Evolutionary conservation across 2,113 vertebrate genomes (phyloP).

Genomic region (Spilogale gracilis): DNA sequence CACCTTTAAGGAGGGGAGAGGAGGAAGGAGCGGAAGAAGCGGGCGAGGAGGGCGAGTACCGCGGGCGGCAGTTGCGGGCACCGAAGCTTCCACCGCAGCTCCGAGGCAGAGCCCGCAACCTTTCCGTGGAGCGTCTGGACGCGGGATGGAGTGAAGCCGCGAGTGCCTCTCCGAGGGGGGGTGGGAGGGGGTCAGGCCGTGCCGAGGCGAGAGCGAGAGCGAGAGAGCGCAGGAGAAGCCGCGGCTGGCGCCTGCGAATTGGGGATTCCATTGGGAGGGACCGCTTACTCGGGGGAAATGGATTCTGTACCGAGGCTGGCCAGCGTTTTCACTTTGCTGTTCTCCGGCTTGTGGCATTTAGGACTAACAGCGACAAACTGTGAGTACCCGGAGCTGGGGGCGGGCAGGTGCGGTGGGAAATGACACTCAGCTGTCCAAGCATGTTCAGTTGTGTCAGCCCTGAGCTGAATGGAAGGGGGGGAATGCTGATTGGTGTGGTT

Average conservation of each 20-base stretch:
- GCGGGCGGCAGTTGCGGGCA: neutral
- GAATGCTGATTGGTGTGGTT: neutral
- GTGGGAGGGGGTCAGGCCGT: conserved; percentile 16
- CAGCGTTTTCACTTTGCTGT: conserved; percentile 80
- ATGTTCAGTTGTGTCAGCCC: neutral
- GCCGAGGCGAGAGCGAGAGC: neutral
- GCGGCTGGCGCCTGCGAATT: conserved; percentile 63
- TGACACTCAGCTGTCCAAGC: neutral
- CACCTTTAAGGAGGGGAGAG: conserved; percentile 4
- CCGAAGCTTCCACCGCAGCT: neutral
- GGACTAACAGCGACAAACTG: conserved; percentile 88
- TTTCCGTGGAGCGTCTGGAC: conserved; percentile 10
- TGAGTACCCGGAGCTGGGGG: conserved; percentile 82
- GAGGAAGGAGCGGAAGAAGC: neutral
- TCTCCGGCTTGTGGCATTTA: conserved; percentile 82
- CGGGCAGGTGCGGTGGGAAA: neutral
- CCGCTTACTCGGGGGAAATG: conserved; percentile 80
- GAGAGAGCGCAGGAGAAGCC: neutral
- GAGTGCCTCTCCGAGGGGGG: conserved; percentile 9
- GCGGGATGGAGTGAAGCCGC: conserved; percentile 72
- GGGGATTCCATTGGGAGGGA: conserved; percentile 68
- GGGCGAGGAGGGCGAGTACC: neutral
- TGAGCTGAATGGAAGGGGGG: accelerated
- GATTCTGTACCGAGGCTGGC: conserved; percentile 81
- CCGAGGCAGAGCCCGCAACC: neutral